A percentile compares a stretch with the other conserved stretches of the same genome.
Conservation (phyloP, 2,113 vertebrate genomes). For the Clinocottus analis region DNA sequence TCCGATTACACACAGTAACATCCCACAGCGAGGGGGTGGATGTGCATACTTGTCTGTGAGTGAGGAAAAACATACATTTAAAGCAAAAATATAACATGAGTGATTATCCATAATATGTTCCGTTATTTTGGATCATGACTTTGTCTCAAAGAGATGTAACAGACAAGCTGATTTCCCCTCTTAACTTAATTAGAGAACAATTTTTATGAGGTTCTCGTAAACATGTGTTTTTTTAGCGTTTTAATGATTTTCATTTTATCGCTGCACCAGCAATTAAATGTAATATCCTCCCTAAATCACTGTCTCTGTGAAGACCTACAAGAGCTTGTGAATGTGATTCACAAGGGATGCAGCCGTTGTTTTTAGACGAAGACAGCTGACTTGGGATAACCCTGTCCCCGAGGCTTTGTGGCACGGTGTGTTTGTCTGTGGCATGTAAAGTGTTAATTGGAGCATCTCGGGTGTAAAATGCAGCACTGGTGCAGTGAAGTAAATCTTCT, state of each 20-base stretch:
- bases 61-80: conserved; percentile 5
- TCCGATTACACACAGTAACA: not conserved
- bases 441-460: conserved; percentile 72
- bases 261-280: conserved; percentile 3
- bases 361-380: conserved; percentile 34
- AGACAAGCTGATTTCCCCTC: not conserved
- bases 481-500: conserved; percentile 31
- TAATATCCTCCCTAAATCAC: conserved; percentile 10
- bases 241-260: conserved; percentile 10
- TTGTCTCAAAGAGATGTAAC: not conserved
- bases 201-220: conserved; percentile 1
- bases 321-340: conserved; percentile 28
- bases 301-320: not conserved
- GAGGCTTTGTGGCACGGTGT: conserved; percentile 24
- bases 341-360: conserved; percentile 46
- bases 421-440: conserved; percentile 56
- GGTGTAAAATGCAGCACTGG: conserved; percentile 38
- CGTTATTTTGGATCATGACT: not conserved
- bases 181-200: not conserved
- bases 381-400: conserved; percentile 36
- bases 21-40: not conserved
- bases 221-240: not conserved
- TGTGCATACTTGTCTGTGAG: not conserved
- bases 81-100: not conserved
- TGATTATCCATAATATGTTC: not conserved